A percentile compares a stretch with the other conserved stretches of the same genome.
Evolutionary conservation across 2,113 vertebrate genomes (phyloP).

Genomic region (Cairina moschata): DNA sequence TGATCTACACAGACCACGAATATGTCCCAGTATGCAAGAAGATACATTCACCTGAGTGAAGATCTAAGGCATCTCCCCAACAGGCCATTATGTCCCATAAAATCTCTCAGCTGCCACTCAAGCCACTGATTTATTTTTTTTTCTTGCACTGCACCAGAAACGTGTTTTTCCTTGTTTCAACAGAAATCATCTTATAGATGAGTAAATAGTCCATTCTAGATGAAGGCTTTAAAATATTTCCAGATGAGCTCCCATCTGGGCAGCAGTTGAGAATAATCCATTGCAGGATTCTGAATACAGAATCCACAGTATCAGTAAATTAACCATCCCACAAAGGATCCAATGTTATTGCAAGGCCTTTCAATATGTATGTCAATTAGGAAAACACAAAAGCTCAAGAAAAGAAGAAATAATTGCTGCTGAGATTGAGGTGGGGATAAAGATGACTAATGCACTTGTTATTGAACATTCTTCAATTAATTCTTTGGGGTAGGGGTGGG

Average conservation of each 20-base stretch:
- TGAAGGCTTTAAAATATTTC: conserved; percentile 7
- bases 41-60: background rate
- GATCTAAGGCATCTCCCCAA: background rate
- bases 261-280: background rate
- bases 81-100: background rate
- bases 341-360: background rate
- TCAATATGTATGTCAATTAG: background rate
- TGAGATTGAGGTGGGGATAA: background rate
- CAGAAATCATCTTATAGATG: background rate
- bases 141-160: background rate
- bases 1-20: background rate
- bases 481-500: background rate
- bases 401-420: conserved; percentile 18
- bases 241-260: background rate
- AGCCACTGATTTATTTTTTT: background rate
- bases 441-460: conserved; percentile 53
- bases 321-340: background rate
- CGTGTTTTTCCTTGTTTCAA: background rate
- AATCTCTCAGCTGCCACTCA: background rate
- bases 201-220: background rate
- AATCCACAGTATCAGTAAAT: background rate
- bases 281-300: background rate
- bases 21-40: background rate
- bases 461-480: conserved; percentile 34
- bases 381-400: background rate